phyloP scores from a whole-genome alignment of 2,113 vertebrate species.

The Sylvicapra grimmia region DNA sequence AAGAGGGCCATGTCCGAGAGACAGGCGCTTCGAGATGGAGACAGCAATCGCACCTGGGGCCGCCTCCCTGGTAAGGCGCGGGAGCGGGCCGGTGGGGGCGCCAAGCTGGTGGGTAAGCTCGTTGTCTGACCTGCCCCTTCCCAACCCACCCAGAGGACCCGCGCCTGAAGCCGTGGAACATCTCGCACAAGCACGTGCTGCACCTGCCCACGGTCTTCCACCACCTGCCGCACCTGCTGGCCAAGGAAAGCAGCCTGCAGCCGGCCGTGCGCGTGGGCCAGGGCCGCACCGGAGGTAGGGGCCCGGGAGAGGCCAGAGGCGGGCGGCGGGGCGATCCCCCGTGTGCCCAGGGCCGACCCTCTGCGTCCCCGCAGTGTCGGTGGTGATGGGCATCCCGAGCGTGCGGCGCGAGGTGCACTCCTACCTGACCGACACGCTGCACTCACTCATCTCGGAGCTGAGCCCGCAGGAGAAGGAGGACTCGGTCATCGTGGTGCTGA shows the following conservation, averaged over 20 bases:
- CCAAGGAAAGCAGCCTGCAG: constrained; percentile 94
- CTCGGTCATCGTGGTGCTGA: constrained; percentile 95
- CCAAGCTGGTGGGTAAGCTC: accelerated
- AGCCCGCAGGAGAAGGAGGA: constrained; percentile 93
- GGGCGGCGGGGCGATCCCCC: not conserved
- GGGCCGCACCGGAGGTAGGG: constrained; percentile 93
- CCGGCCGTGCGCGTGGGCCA: constrained; percentile 94
- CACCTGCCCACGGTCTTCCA: constrained; percentile 98
- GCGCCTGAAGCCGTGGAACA: constrained; percentile 94
- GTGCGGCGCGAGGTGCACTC: constrained; percentile 97
- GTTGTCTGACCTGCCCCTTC: not conserved
- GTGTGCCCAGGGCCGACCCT: not conserved
- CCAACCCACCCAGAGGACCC: constrained; percentile 85
- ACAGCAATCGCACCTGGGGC: constrained; percentile 89
- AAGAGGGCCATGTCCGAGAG: constrained; percentile 93
- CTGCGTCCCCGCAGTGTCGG: constrained; percentile 84
- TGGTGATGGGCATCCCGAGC: constrained; percentile 98
- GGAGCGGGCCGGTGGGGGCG: not conserved
- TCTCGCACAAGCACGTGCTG: constrained; percentile 94
- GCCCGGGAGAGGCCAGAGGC: not conserved
- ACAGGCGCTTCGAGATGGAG: constrained; percentile 85
- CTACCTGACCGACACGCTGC: constrained; percentile 96
- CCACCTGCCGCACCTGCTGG: constrained; percentile 97
- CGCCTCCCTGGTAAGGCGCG: constrained; percentile 84
- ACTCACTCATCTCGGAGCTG: constrained; percentile 95